Evolutionary conservation across 2,113 vertebrate genomes (phyloP), one percentile per base, ranked within the genome.

Genomic region (Anhinga anhinga): DNA sequence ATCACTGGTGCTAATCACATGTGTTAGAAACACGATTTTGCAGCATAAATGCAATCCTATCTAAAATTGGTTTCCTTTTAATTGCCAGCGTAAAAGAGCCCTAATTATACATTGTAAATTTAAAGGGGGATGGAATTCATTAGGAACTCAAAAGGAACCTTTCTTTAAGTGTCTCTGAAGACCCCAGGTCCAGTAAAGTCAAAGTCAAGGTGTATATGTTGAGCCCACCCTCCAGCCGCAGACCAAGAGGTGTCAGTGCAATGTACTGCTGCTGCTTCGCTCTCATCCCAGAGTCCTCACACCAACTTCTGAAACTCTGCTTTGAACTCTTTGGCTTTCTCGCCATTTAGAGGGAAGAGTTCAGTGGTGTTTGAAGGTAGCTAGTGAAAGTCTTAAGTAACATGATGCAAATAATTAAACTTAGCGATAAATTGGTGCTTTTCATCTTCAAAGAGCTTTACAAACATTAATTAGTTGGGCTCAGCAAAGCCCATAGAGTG

Each of bases 391-490:
- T 36, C 71, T 94, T 89, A 90, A 94, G 73, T 73, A 94, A 96
- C 40, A 29, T 40, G 58, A 88, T 85, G 82, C 87, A 86, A 94
- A 94, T 94, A 97, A 89, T 95, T 90, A 95, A 96, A 95, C 66
- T 65, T 93, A 42, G 76, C 0, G 2, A 88, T 88, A 84, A 78
- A 91, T 83, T 44, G 58, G 38, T 38, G 53, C 71, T 93, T 97
- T 95, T 95, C 85, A 95, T 95, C 91, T 91, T 97, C 95, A 93
- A 94, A 91, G 72, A 20, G 78, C 47, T 95, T 86, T 56, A 71
- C 61, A 88, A 94, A 95, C 62, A 71, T 84, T 95, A 95, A 95
- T 97, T 91, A 93, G 79, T 25, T 55, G 38, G 65, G 82, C 47
- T 88, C 14, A 9, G 85, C 30, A 87, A 74, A 95, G 79, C 21